Percentiles rank a stretch among this genome's conserved stretches.
Conservation (phyloP, 1,140 invertebrate species). For the Drepana arcuata region DNA sequence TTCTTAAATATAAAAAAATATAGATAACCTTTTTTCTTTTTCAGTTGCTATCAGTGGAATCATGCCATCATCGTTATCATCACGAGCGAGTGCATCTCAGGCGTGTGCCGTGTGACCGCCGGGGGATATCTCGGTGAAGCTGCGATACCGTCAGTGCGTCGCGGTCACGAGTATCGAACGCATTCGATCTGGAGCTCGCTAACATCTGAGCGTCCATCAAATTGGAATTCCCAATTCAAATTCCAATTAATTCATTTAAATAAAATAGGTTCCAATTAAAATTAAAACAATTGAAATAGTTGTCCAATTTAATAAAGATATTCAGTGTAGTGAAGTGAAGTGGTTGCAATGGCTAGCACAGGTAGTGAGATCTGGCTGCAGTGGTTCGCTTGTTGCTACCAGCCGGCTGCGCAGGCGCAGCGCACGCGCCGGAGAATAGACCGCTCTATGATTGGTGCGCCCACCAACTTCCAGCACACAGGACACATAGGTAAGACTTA, state of each 20-base stretch:
- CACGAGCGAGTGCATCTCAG: conserved; percentile 24
- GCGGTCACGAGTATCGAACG: conserved; percentile 10
- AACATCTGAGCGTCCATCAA: conserved; percentile 10
- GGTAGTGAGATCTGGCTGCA: conserved; percentile 87
- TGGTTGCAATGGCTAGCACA: conserved; percentile 77
- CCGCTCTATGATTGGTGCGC: conserved; percentile 92
- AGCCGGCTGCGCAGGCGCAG: conserved; percentile 77
- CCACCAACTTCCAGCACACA: conserved; percentile 94
- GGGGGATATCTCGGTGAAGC: too few species aligned
- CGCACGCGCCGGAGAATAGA: conserved; percentile 84
- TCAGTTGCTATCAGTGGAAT: conserved; percentile 45
- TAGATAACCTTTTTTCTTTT: conserved; percentile 31
- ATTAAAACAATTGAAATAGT: too few species aligned
- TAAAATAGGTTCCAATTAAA: too few species aligned
- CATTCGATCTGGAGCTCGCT: conserved; percentile 8
- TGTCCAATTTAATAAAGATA: too few species aligned
- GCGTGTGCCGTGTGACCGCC: conserved; percentile 17
- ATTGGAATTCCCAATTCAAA: conserved; percentile 10
- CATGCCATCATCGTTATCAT: conserved; percentile 44
- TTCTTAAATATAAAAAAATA: too few species aligned
- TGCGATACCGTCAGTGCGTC: conserved; percentile 10
- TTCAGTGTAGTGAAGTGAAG: too few species aligned
- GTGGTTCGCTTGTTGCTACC: conserved; percentile 88
- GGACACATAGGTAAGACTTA: conserved; percentile 75
- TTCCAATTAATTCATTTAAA: too few species aligned